Evolutionary conservation across 2,888 invertebrate genomes (phyloP).

Genomic region (Seira musarum): DNA sequence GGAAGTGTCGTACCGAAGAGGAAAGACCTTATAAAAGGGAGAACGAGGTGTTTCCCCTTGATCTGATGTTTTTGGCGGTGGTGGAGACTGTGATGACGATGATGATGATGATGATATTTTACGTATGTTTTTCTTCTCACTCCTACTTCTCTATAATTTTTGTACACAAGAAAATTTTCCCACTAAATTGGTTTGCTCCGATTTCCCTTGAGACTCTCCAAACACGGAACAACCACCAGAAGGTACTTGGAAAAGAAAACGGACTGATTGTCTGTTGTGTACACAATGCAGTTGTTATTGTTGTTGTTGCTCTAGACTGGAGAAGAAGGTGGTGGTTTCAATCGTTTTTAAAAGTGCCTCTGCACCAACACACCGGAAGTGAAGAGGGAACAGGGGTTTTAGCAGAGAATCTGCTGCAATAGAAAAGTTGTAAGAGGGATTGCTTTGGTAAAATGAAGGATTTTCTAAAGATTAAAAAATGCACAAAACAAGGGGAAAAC

Average conservation of each 20-base stretch:
- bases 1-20: background rate
- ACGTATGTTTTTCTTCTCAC: constrained; percentile 8
- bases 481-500: too few species aligned
- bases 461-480: too few species aligned
- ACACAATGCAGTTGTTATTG: too few species aligned
- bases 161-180: constrained; percentile 54
- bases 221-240: constrained; percentile 1
- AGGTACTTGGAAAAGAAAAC: background rate
- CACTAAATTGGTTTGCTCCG: constrained; percentile 62
- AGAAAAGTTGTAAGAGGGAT: too few species aligned
- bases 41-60: constrained; percentile 16
- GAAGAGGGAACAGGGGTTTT: too few species aligned
- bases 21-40: background rate
- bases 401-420: too few species aligned
- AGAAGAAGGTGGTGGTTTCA: too few species aligned
- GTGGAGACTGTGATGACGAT: constrained; percentile 17
- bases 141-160: constrained; percentile 36
- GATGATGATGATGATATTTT: background rate
- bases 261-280: too few species aligned
- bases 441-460: too few species aligned
- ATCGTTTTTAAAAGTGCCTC: too few species aligned
- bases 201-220: constrained; percentile 47
- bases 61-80: background rate
- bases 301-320: too few species aligned
- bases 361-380: too few species aligned